Evolutionary conservation across 2,113 vertebrate genomes (phyloP), one percentile per base, ranked within the genome.

Genomic region (Aix galericulata): DNA sequence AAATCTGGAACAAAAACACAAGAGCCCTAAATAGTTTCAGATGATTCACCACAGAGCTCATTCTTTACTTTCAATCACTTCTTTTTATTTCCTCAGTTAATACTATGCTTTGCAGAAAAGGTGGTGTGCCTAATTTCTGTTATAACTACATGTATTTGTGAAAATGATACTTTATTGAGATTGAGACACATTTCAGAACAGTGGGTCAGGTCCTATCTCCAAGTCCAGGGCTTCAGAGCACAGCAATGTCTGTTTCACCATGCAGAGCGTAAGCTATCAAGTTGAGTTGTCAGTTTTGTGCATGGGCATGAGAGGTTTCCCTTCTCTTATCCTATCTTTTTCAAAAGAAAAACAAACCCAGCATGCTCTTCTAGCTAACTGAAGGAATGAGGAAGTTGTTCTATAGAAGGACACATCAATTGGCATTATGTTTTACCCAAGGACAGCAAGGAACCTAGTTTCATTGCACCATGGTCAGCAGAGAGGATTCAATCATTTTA

Each of bases 131-230:
- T 86, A 55, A 92, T 86, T 94, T 84, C 53, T 88, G 82, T 69
- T 91, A 85, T 91, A 89, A 91, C 56, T 78, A n/a, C 46, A 92
- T 83, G 64, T 89, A 91, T 97, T 95, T 91, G 95, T 86, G 86
- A 77, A 94, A 71, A 95, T 23, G 3, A 21, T 44, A 38, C 40
- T 83, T 93, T 89, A 92, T 91, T 62, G 83, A 89, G 77, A 93
- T 91, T 69, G 90, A 96, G 91, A 81, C 50, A 53, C 64, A 74
- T 69, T 74, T 92, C 53, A 14, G 48, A 59, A 73, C 58, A 82
- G 53, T 53, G 60, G 63, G 71, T 62, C 58, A 64, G 72, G 40
- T 88, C 40, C 32, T 50, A 73, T 22, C 25, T 87, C 36, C 46
- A 89, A 93, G 77, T n/a, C 34, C 77, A 73, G 25, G 46, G 25